Conservation (phyloP, 2,113 vertebrate species). For the Rhinolophus ferrumequinum region DNA sequence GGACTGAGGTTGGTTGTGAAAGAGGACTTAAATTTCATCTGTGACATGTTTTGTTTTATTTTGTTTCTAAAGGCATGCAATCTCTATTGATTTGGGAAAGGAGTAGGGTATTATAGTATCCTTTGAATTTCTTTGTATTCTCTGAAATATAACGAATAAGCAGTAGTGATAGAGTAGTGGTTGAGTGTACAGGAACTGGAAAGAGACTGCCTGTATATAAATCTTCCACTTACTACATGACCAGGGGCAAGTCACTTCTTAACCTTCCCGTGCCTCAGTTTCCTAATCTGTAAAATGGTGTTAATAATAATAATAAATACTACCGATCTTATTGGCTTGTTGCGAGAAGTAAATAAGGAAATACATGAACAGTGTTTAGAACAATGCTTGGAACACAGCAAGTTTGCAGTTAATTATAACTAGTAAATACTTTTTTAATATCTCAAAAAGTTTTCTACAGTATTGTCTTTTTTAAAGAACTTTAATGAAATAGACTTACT, state of each 20-base stretch:
- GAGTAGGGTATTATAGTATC: neutral
- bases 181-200: neutral
- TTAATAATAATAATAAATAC: neutral
- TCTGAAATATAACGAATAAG: neutral
- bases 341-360: neutral
- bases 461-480: neutral
- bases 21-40: constrained; percentile 1
- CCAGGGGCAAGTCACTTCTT: neutral
- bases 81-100: neutral
- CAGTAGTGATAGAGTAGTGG: neutral
- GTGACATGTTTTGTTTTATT: neutral
- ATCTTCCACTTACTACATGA: neutral
- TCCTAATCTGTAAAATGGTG: neutral
- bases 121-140: neutral
- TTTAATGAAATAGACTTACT: neutral
- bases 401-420: neutral
- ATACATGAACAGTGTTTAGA: neutral
- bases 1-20: neutral
- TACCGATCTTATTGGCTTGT: neutral
- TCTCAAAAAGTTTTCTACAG: neutral
- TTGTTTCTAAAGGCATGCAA: neutral
- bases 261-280: neutral
- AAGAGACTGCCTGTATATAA: neutral
- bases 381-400: neutral
- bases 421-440: neutral